Conservation (phyloP, 2,888 invertebrate genomes). For the Xylophagus ater region DNA sequence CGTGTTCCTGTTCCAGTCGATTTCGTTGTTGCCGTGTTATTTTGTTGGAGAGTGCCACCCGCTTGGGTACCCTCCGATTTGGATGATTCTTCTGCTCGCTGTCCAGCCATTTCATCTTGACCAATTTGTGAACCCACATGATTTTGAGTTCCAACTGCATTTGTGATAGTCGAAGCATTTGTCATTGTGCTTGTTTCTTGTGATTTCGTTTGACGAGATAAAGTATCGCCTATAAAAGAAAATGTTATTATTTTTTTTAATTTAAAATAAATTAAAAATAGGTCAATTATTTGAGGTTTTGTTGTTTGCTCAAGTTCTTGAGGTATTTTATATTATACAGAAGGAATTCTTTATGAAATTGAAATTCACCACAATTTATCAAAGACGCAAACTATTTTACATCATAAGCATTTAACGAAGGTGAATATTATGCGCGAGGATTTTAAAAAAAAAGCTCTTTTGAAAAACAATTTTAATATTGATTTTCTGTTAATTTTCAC, state of each 20-base stretch:
- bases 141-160: slow-evolving; percentile 53
- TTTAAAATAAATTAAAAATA: no score
- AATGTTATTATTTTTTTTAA: no score
- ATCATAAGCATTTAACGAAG: no score
- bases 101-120: slow-evolving; percentile 40
- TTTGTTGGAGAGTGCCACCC: slow-evolving; percentile 55
- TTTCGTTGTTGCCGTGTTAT: slow-evolving; percentile 47
- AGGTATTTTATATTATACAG: no score
- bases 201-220: slow-evolving; percentile 56
- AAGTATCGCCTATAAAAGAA: slow-evolving; percentile 34
- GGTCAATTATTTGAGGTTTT: no score
- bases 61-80: slow-evolving; percentile 77
- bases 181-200: slow-evolving; percentile 60
- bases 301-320: no score
- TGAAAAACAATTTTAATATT: neutral
- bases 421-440: no score
- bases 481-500: slow-evolving; percentile 31
- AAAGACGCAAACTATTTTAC: no score
- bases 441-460: neutral
- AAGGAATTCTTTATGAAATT: no score
- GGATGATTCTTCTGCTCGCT: slow-evolving; percentile 48
- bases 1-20: slow-evolving; percentile 50
- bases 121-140: slow-evolving; percentile 51
- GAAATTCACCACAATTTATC: no score
- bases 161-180: slow-evolving; percentile 51